phyloP scores from a whole-genome alignment of 64 coral and sea anemone species.

The Catalaphyllia jardinei region DNA sequence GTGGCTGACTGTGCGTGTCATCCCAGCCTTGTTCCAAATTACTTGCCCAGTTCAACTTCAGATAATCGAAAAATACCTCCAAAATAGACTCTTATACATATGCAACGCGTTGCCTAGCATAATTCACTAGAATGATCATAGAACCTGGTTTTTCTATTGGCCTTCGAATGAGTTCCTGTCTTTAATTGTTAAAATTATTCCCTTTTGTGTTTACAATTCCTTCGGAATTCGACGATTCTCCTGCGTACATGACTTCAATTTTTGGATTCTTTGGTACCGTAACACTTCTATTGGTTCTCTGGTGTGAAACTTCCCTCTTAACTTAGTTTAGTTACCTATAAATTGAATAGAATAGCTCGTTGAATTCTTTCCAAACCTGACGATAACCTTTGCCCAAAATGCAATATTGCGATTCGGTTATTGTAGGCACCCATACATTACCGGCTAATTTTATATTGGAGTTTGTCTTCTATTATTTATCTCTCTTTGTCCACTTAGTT shows the following conservation, averaged over 20 bases:
- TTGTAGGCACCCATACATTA: conserved; percentile 50
- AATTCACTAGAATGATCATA: background rate
- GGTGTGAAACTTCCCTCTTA: too few species aligned
- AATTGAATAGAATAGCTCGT: background rate
- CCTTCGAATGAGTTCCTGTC: background rate
- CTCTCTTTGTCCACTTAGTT: conserved; percentile 52
- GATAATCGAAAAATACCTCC: background rate
- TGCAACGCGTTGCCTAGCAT: background rate
- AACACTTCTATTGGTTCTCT: too few species aligned
- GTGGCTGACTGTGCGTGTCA: too few species aligned
- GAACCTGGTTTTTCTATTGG: background rate
- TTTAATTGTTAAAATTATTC: conserved; percentile 5
- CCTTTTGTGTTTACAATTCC: background rate
- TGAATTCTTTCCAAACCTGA: conserved; percentile 13
- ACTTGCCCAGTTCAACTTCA: background rate
- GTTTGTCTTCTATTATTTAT: conserved; percentile 31
- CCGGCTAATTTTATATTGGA: conserved; percentile 3
- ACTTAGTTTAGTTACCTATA: too few species aligned
- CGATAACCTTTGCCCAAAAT: conserved; percentile 39
- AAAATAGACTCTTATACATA: background rate
- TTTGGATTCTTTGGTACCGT: background rate
- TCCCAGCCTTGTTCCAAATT: background rate
- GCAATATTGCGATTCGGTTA: conserved; percentile 19
- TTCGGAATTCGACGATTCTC: background rate
- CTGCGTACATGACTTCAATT: background rate